These are phyloP conservation scores for Morus bassanus DNA, from an alignment of 2,797 vertebrate genomes.

Conservation along the genomic window DNA sequence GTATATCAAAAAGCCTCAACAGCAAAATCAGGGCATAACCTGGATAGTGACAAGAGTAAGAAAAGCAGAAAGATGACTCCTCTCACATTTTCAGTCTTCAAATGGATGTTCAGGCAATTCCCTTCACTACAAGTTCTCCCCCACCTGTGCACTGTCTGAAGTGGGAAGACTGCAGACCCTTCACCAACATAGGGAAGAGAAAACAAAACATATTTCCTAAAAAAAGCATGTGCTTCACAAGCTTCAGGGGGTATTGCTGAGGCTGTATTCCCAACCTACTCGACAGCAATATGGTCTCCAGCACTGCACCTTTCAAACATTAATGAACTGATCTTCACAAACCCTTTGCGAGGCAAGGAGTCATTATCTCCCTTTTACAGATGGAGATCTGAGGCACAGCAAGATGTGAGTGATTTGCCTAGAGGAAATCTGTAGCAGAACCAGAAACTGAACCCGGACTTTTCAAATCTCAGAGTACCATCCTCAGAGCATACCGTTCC, in stretches of 20 bases:
- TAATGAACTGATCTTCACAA: neutral
- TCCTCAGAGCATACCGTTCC: neutral
- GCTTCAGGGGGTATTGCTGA: neutral
- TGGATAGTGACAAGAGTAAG: neutral
- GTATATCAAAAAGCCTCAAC: neutral
- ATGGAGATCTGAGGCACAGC: neutral
- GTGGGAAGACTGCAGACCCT: neutral
- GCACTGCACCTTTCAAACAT: neutral
- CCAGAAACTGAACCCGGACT: neutral
- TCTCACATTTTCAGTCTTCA: neutral
- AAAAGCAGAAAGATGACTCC: neutral
- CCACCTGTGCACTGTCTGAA: neutral
- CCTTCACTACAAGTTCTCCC: neutral
- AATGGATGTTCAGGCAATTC: neutral
- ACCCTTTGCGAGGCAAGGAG: neutral
- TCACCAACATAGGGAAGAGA: neutral
- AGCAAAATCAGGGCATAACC: neutral
- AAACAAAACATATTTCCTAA: neutral
- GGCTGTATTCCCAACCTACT: neutral
- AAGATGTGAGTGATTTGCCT: neutral
- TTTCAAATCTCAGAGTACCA: neutral
- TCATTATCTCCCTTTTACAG: neutral
- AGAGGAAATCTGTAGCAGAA: neutral
- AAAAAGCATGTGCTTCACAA: neutral
- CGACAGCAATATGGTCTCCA: neutral